Evolutionary conservation across 2,113 vertebrate genomes (phyloP).

Genomic region (rabbit (Oryctolagus cuniculus)): DNA sequence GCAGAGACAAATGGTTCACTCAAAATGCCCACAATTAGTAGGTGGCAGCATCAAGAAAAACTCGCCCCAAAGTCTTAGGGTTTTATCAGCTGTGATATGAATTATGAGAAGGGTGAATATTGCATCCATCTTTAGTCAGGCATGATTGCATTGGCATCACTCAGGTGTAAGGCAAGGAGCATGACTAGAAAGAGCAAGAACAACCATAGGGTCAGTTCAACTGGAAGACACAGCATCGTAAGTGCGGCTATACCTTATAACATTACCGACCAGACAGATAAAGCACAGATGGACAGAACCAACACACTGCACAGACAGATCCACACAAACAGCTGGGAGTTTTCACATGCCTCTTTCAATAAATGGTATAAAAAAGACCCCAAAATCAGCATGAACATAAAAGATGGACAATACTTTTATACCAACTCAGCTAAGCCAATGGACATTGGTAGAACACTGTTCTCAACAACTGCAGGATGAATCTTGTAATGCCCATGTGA

Average conservation of each 20-base stretch:
- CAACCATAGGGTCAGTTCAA: background rate
- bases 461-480: background rate
- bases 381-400: background rate
- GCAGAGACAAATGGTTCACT: background rate
- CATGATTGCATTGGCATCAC: background rate
- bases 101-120: background rate
- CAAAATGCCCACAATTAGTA: background rate
- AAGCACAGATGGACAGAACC: background rate
- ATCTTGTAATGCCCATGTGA: background rate
- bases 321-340: background rate
- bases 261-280: background rate
- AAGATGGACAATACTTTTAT: background rate
- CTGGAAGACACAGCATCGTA: background rate
- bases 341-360: background rate
- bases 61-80: background rate
- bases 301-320: background rate
- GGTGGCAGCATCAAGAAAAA: background rate
- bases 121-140: background rate
- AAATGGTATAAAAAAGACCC: background rate
- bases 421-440: background rate
- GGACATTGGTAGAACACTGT: background rate
- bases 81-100: background rate
- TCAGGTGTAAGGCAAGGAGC: conserved; percentile 31
- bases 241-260: background rate
- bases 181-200: background rate